A percentile compares a stretch with the other conserved stretches of the same genome.
Conservation (phyloP, 2,888 invertebrate species). For the Stenodema calcarata region DNA sequence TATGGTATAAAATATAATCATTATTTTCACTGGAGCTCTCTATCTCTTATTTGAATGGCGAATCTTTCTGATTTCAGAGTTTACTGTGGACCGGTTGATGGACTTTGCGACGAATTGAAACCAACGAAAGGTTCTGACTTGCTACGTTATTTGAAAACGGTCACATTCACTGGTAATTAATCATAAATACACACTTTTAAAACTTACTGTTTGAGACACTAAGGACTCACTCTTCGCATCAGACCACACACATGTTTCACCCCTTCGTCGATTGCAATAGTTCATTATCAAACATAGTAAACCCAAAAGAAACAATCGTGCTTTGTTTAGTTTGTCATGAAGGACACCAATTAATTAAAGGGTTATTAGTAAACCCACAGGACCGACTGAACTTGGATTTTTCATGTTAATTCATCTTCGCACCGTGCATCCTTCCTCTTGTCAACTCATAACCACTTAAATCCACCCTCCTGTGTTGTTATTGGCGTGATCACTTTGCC, state of each 20-base stretch:
- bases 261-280: neutral
- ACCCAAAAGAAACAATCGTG: neutral
- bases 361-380: neutral
- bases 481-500: neutral
- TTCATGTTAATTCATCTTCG: neutral
- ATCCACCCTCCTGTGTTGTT: neutral
- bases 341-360: neutral
- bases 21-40: no score
- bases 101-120: slow-evolving; percentile 86
- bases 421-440: neutral
- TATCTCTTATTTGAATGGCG: no score
- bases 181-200: neutral
- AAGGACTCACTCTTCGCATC: no score
- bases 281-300: neutral
- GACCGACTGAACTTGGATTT: neutral
- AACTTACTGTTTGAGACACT: no score
- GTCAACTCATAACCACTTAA: neutral
- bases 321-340: neutral
- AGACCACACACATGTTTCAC: no score
- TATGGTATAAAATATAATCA: no score
- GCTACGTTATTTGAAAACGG: slow-evolving; percentile 81
- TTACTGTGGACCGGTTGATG: slow-evolving; percentile 71
- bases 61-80: neutral
- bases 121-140: slow-evolving; percentile 87
- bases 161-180: slow-evolving; percentile 82